Evolutionary conservation across 1,140 invertebrate species (phyloP), one percentile per base, ranked within the genome.

Genomic region (Bombus confusus): DNA sequence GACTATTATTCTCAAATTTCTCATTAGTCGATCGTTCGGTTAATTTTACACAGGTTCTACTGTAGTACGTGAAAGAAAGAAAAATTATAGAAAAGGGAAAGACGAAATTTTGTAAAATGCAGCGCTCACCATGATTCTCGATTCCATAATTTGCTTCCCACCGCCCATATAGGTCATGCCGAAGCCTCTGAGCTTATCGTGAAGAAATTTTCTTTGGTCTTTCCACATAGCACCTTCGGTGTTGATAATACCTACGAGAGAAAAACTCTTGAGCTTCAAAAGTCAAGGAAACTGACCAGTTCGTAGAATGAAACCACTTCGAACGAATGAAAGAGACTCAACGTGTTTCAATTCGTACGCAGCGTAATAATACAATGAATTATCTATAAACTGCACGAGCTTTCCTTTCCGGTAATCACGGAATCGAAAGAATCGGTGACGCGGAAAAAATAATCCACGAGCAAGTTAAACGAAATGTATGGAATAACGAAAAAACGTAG

Each of bases 191-290:
- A 99, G 95, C 81, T 98, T 97, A 86, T 98, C 97, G 90, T 99
- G 98, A 25, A 99, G 96, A 95, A 99, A 99, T 85, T 97, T 96
- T 78, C 99, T 96, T 93, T 99, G 98, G 88, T 98, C 98, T 93
- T 98, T 98, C 98, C 98, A 99, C 90, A 99, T 95, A 82, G 97
- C 96, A 75, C 98, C 99, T 87, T 98, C 98, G 81, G 97, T 97
- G 94, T 99, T 99, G 89, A 99, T 97, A 85, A 99, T 97, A 91
- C 98, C 98, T 99, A 95, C 41, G 96, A 95, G 78, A 82, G 13
- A 62, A 73, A 85, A n/a, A 43, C 31, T 64, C 18, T 62, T 62
- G 4, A 57, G 37, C 57, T 37, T 28, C 3, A 28, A 18, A 31
- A 18, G 5, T 57, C 22, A 13, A 25, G 0, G 31, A 37, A 57